Evolutionary conservation across 2,113 vertebrate species (phyloP).

Genomic region (Lycaon pictus): DNA sequence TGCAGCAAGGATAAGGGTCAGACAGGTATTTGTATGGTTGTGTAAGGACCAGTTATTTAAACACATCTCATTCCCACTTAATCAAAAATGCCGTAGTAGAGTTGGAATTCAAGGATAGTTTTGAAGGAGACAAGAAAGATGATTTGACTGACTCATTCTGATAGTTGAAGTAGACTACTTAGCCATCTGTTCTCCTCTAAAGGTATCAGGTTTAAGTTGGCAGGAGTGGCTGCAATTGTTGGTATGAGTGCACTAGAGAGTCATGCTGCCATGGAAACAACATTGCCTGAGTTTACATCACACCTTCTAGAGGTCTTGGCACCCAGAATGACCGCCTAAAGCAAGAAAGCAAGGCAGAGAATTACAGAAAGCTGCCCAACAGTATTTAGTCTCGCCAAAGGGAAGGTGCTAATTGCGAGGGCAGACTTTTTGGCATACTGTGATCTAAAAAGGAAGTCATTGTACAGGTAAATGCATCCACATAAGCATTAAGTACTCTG

Average conservation of each 20-base stretch:
- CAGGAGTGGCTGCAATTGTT: slow-evolving; percentile 62
- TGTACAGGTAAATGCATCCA: slow-evolving; percentile 7
- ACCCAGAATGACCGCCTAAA: background rate
- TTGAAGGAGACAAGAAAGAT: slow-evolving; percentile 59
- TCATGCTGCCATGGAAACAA: slow-evolving; percentile 74
- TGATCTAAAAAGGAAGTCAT: slow-evolving; percentile 54
- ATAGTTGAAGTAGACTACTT: slow-evolving; percentile 73
- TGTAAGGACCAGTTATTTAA: slow-evolving; percentile 37
- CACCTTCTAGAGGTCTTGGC: slow-evolving; percentile 50
- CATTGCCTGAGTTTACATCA: slow-evolving; percentile 59
- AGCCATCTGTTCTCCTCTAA: slow-evolving; percentile 49
- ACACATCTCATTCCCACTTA: slow-evolving; percentile 59
- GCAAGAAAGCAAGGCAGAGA: slow-evolving; percentile 29
- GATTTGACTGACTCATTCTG: slow-evolving; percentile 26
- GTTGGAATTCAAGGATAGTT: slow-evolving; percentile 80
- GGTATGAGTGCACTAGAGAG: slow-evolving; percentile 54
- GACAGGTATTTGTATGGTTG: slow-evolving; percentile 25
- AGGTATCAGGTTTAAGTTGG: slow-evolving; percentile 53
- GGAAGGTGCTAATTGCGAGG: slow-evolving; percentile 23
- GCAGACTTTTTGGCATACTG: slow-evolving; percentile 13
- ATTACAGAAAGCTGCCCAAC: background rate
- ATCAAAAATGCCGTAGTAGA: slow-evolving; percentile 56
- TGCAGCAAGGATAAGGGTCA: background rate
- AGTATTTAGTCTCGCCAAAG: background rate
- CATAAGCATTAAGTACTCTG: background rate